Evolutionary conservation across 64 coral and sea anemone species (phyloP), one percentile per base, ranked within the genome.

Genomic region (Porites lutea): DNA sequence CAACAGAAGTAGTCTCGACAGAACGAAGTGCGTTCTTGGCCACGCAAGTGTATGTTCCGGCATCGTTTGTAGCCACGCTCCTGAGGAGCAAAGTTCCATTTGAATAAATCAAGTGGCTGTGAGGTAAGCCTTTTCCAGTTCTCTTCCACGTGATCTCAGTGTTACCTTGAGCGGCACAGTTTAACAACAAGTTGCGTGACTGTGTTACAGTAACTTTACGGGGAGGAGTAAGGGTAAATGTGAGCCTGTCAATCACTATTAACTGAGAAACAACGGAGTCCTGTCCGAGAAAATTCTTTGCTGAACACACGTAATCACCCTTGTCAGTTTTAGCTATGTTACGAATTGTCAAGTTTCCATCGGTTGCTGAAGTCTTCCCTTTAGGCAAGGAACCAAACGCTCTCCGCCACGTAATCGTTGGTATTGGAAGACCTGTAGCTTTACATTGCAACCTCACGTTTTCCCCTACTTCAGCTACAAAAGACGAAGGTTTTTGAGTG

Each of bases 301-400:
- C 87, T 13, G 15, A 59, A 19, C 87, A 88, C 4, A 37, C 49
- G 72, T 88, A 88, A 3, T 61, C 72, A 49, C 87, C 87, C 2
- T 19, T 74, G 45, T 89, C 73, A 4, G 18, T 46, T 37, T 65
- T 45, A 13, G 45, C 45, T 49, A 89, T 53, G 2, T 77, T 67
- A 13, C 13, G 59, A 16, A 89, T 89, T 6, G 74, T 15, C 16
- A 89, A 4, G 1, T 78, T 65, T 52, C 87, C 74, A 15, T 66
- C 52, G 59, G 7, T 68, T 2, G 79, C 18, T 22, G 66, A 45
- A 64, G 61, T 64, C 12, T 66, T n/a, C 13, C 73, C 58, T 62
- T 79, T 46, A 2, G 58, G 59, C 64, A 89, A 11, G 53, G 5
- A 11, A 55, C 53, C 10, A 55, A 55, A 55, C 10, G 53, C 53